Evolutionary conservation across 2,888 invertebrate species (phyloP).

Genomic region (Cheilosia impressa): DNA sequence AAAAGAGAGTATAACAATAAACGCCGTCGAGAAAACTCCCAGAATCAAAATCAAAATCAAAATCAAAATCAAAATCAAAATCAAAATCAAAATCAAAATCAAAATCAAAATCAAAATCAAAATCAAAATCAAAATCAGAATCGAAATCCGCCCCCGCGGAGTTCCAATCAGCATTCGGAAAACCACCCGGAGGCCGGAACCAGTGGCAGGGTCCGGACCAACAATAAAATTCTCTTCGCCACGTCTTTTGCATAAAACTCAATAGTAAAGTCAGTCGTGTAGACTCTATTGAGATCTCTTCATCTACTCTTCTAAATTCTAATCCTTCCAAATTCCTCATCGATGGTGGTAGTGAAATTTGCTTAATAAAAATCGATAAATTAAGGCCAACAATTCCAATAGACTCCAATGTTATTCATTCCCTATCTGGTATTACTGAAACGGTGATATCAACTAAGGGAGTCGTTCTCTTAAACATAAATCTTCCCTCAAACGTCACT

Average conservation of each 20-base stretch:
- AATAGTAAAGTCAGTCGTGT: neutral
- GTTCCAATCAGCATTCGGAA: neutral
- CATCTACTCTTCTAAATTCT: neutral
- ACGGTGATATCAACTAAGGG: neutral
- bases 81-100: neutral
- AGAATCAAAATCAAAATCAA: conserved; percentile 1
- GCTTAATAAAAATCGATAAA: conserved; percentile 2
- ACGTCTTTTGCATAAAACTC: neutral
- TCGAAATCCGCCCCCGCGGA: neutral
- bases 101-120: neutral
- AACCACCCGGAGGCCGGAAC: neutral
- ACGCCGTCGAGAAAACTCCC: neutral
- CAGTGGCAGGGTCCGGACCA: conserved; percentile 1
- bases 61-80: neutral
- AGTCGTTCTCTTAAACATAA: neutral
- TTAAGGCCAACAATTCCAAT: neutral
- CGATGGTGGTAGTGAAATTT: conserved; percentile 43
- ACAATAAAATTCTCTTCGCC: neutral
- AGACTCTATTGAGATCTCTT: neutral
- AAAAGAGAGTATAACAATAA: neutral
- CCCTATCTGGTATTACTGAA: neutral
- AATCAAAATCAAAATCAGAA: conserved; percentile 6
- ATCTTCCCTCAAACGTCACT: neutral
- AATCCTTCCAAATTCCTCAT: neutral
- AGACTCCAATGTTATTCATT: neutral